Conservation (phyloP, 1,140 invertebrate species). For the Achroia grisella region DNA sequence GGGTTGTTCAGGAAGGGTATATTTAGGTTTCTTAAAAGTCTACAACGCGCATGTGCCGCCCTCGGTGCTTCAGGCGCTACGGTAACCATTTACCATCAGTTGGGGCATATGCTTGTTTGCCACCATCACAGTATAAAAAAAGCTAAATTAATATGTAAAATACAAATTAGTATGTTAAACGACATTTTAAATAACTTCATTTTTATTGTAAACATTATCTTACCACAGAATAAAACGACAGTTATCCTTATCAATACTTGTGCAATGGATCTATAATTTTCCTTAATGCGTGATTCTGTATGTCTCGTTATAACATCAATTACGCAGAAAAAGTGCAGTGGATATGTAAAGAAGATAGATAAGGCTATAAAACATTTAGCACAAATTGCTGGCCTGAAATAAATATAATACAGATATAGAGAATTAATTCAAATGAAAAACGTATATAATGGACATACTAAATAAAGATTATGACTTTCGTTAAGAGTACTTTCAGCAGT, state of each 20-base stretch:
- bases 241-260: constrained; percentile 78
- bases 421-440: neutral
- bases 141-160: no score
- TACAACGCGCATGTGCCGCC: no score
- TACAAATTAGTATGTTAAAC: no score
- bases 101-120: no score
- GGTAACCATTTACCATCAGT: no score
- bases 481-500: no score
- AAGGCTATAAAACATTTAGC: constrained; percentile 89
- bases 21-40: no score
- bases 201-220: constrained; percentile 5
- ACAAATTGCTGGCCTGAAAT: constrained; percentile 79
- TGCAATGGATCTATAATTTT: constrained; percentile 74
- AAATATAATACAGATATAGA: constrained; percentile 3
- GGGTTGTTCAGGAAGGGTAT: no score
- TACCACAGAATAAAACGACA: constrained; percentile 69
- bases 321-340: constrained; percentile 94
- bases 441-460: neutral
- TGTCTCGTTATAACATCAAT: constrained; percentile 81
- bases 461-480: constrained; percentile 1
- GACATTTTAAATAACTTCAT: no score
- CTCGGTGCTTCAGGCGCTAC: no score
- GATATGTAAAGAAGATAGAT: constrained; percentile 92
- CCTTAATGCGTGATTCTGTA: constrained; percentile 65
- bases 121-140: no score